phyloP scores from a whole-genome alignment of 2,888 invertebrate species.

The Chrysolina oricalcia region DNA sequence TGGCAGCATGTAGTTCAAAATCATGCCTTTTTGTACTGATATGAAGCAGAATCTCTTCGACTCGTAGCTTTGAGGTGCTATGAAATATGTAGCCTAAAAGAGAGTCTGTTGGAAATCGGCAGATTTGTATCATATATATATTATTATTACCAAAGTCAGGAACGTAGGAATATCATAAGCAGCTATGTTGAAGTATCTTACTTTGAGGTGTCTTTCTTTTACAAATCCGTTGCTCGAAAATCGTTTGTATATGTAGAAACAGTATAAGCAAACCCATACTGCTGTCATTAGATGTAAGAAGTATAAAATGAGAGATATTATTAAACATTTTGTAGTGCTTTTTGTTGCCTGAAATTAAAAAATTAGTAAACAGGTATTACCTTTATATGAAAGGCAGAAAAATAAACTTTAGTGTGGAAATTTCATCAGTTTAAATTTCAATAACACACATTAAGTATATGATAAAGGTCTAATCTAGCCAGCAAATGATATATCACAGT shows the following conservation, averaged over 20 bases:
- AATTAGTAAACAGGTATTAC: neutral
- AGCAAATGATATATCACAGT: no score
- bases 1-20: slow-evolving; percentile 84
- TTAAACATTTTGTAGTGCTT: slow-evolving; percentile 78
- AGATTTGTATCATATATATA: neutral
- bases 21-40: slow-evolving; percentile 85
- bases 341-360: slow-evolving; percentile 75
- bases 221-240: slow-evolving; percentile 70
- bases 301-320: slow-evolving; percentile 80
- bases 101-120: neutral
- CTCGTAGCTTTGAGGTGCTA: slow-evolving; percentile 83
- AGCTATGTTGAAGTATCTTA: slow-evolving; percentile 77
- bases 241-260: slow-evolving; percentile 77
- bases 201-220: slow-evolving; percentile 67
- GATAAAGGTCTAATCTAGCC: no score
- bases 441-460: no score
- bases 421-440: no score
- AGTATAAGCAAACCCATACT: slow-evolving; percentile 81
- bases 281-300: slow-evolving; percentile 81
- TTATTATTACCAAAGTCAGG: slow-evolving; percentile 77
- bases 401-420: neutral
- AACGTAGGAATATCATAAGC: slow-evolving; percentile 79
- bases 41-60: slow-evolving; percentile 84
- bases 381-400: no score
- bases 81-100: slow-evolving; percentile 75